Evolutionary conservation across 2,797 vertebrate species (phyloP).

Genomic region (Triplophysa bombifrons): DNA sequence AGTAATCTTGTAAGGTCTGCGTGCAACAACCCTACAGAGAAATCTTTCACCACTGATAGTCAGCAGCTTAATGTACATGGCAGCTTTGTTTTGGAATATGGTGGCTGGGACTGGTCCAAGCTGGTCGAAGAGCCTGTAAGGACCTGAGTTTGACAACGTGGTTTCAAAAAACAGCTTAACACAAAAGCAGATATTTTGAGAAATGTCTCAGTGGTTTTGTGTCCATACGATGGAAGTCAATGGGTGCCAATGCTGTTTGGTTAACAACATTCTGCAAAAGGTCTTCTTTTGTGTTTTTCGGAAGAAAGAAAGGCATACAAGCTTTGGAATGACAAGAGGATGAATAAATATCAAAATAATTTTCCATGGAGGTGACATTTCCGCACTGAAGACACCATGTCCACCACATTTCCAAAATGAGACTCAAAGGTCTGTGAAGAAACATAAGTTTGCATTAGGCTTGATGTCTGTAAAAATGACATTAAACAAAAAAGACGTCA

Average conservation of each 20-base stretch:
- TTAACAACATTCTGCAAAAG: no score
- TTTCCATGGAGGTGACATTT: slow-evolving; percentile 7
- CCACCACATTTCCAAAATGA: slow-evolving; percentile 8
- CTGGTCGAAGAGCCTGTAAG: no score
- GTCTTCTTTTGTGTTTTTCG: no score
- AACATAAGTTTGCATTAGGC: slow-evolving; percentile 1
- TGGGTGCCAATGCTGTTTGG: no score
- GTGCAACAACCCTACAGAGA: slow-evolving; percentile 14
- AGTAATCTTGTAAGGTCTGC: slow-evolving; percentile 6
- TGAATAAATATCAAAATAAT: no score
- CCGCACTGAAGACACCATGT: background rate
- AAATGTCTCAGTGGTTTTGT: no score
- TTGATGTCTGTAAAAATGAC: background rate
- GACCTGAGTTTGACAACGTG: no score
- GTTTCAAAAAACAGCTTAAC: background rate
- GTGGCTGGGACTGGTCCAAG: background rate
- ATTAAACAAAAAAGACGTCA: slow-evolving; percentile 2
- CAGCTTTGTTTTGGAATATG: background rate
- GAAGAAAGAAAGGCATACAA: no score
- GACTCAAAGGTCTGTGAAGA: background rate
- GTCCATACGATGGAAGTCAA: no score
- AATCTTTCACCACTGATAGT: background rate
- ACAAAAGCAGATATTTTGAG: no score
- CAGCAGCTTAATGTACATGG: background rate
- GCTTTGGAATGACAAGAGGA: no score